A percentile compares a stretch with the other conserved stretches of the same genome.
Evolutionary conservation across 2,113 vertebrate genomes (phyloP).

Genomic region (Platycercus adscitus): DNA sequence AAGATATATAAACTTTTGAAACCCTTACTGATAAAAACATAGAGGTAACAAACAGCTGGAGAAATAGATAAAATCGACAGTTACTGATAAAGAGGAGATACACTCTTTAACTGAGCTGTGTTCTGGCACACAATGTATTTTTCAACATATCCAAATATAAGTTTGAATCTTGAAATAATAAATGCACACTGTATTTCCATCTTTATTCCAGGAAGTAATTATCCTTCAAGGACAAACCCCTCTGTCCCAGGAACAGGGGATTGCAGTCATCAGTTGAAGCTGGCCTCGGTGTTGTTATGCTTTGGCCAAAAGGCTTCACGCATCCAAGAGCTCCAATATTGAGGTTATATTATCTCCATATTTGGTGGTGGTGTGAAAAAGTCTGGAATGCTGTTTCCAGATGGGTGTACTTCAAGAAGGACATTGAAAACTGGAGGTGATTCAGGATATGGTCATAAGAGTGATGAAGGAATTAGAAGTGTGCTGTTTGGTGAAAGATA

Average conservation of each 20-base stretch:
- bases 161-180: neutral
- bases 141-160: neutral
- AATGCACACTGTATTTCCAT: neutral
- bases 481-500: neutral
- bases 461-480: conserved; percentile 3
- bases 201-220: conserved; percentile 4
- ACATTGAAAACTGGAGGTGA: neutral
- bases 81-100: neutral
- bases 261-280: neutral
- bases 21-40: neutral
- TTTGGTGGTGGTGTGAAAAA: neutral
- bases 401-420: neutral
- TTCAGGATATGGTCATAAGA: neutral
- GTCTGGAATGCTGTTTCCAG: neutral
- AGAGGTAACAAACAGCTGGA: neutral
- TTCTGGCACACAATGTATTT: neutral
- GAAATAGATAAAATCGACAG: neutral
- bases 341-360: neutral
- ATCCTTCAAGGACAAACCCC: neutral
- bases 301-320: neutral
- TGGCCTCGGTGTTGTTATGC: rapidly evolving
- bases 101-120: neutral
- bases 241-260: neutral
- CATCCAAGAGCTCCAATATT: neutral
- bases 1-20: neutral